Conservation (phyloP, 2,888 invertebrate genomes). For the Eurois occulta region DNA sequence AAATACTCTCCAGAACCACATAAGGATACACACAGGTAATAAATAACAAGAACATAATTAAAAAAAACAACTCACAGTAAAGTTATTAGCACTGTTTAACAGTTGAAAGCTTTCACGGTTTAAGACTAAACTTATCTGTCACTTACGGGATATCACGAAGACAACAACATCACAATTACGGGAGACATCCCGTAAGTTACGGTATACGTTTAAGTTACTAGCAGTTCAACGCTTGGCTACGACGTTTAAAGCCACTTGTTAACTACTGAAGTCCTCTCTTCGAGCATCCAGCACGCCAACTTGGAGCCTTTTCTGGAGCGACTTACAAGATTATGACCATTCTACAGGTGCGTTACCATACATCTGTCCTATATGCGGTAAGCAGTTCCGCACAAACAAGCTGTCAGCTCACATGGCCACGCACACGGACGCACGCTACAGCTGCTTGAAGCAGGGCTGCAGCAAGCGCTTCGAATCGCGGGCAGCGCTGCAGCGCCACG, state of each 20-base stretch:
- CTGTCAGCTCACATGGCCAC: slow-evolving; percentile 77
- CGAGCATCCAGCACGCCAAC: neutral
- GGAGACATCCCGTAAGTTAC: no score
- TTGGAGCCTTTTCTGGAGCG: neutral
- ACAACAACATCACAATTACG: no score
- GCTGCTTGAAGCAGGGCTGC: slow-evolving; percentile 59
- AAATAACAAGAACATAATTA: neutral
- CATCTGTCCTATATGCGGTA: slow-evolving; percentile 82
- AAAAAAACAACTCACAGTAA: neutral
- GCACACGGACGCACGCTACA: slow-evolving; percentile 67
- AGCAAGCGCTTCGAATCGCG: slow-evolving; percentile 59
- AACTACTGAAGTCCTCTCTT: neutral
- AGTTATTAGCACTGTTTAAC: no score
- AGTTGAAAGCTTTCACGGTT: no score
- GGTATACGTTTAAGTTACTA: no score
- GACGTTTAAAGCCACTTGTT: neutral
- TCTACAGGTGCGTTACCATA: slow-evolving; percentile 79
- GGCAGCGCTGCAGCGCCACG: slow-evolving; percentile 66
- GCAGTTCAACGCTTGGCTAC: neutral
- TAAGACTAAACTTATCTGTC: no score
- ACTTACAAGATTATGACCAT: neutral
- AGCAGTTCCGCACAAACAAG: slow-evolving; percentile 83
- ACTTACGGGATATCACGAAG: no score
- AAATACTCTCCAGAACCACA: slow-evolving; percentile 76
- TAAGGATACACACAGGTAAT: slow-evolving; percentile 80